Percentiles rank a stretch among this genome's conserved stretches.
These are phyloP conservation scores for Etheostoma nigrum DNA, from an alignment of 2,797 vertebrate species.

Conservation along the genomic window DNA sequence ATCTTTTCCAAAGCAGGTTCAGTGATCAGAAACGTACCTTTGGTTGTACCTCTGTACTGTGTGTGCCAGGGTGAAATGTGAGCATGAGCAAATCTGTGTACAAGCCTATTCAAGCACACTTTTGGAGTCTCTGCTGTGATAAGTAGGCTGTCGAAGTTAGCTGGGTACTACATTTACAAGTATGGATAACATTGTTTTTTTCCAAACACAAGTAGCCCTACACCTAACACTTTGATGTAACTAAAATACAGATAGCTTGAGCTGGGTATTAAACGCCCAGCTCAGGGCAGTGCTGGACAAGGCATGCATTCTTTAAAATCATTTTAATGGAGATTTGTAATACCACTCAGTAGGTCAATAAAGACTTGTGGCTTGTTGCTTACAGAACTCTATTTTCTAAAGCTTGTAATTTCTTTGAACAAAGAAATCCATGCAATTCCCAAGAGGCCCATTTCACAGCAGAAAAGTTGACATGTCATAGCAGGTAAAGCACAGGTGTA, in stretches of 20 bases:
- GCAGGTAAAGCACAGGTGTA: background rate
- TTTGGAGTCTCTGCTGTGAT: conserved; percentile 21
- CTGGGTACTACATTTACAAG: conserved; percentile 20
- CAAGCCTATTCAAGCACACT: conserved; percentile 34
- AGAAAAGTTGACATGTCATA: background rate
- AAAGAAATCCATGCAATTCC: background rate
- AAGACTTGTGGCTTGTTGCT: too few relatives aligned
- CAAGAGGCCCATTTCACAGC: background rate
- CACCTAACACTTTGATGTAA: conserved; percentile 16
- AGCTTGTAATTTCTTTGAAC: too few relatives aligned
- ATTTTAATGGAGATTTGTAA: background rate
- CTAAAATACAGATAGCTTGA: background rate
- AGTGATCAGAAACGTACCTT: conserved; percentile 60
- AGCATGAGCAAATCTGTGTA: conserved; percentile 53
- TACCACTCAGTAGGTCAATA: too few relatives aligned
- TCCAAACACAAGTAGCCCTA: background rate
- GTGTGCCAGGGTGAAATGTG: conserved; percentile 61
- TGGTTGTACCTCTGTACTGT: conserved; percentile 47
- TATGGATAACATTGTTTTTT: conserved; percentile 28
- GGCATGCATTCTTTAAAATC: background rate
- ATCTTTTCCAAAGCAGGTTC: conserved; percentile 57
- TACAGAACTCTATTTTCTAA: too few relatives aligned
- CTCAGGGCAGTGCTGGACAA: conserved; percentile 7
- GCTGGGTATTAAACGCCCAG: background rate
- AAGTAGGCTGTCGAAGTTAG: conserved; percentile 19